These are phyloP conservation scores for Archocentrus centrarchus DNA, from an alignment of 2,113 vertebrate genomes.

Conservation along the genomic window DNA sequence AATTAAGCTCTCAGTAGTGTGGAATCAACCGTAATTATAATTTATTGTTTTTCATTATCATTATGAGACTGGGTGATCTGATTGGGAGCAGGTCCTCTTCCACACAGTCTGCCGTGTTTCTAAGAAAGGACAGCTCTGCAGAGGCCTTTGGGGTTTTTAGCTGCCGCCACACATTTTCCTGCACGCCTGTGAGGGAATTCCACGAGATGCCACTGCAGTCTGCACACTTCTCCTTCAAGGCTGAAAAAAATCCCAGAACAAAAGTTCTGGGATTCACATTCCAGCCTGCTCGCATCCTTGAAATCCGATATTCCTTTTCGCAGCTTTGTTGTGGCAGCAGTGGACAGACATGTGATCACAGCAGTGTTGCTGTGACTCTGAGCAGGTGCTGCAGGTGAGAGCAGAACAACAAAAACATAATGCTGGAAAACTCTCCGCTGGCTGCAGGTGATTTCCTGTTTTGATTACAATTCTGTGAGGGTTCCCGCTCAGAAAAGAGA, in stretches of 20 bases:
- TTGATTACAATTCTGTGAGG: slow-evolving; percentile 16
- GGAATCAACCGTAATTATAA: neutral
- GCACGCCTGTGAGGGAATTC: no score
- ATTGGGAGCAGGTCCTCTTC: no score
- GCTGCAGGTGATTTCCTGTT: slow-evolving; percentile 13
- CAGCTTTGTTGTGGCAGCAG: rapidly evolving
- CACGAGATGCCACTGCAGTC: no score
- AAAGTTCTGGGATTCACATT: neutral
- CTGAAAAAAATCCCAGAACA: neutral
- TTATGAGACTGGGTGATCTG: no score
- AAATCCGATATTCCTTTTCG: neutral
- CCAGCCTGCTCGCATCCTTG: neutral
- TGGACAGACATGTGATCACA: neutral
- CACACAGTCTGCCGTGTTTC: no score
- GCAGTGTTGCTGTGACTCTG: neutral
- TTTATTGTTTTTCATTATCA: no score
- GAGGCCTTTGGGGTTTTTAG: no score
- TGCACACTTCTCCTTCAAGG: no score
- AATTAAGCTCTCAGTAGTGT: neutral
- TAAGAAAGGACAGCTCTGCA: no score
- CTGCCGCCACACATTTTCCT: no score
- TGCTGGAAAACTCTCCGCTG: neutral
- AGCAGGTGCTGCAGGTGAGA: neutral
- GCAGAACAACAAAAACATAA: neutral
- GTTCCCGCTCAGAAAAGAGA: slow-evolving; percentile 22